phyloP scores from a whole-genome alignment of 2,888 invertebrate genomes.

The Heliconius ethilla region DNA sequence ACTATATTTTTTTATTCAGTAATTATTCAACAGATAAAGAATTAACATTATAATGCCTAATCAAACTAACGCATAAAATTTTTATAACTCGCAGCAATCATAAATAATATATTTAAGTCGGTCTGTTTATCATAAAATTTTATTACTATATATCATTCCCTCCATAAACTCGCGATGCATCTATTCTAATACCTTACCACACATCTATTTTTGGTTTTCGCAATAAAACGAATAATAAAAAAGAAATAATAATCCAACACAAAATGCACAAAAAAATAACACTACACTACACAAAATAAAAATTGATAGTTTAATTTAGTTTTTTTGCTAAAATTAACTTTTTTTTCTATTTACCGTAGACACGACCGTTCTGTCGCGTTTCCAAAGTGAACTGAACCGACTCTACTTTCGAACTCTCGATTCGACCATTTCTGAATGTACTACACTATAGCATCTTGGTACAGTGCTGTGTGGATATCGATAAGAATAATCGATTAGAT shows the following conservation, averaged over 20 bases:
- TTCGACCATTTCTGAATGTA: slow-evolving; percentile 62
- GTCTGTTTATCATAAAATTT: slow-evolving; percentile 26
- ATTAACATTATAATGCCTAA: slow-evolving; percentile 4
- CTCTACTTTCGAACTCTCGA: slow-evolving; percentile 61
- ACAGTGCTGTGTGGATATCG: slow-evolving; percentile 41
- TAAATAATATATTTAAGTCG: slow-evolving; percentile 43
- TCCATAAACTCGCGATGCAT: slow-evolving; percentile 50
- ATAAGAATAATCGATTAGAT: slow-evolving; percentile 30
- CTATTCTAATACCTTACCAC: slow-evolving; percentile 73
- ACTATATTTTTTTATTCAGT: neutral
- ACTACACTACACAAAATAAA: slow-evolving; percentile 43
- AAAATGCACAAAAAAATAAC: slow-evolving; percentile 39
- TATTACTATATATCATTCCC: slow-evolving; percentile 34
- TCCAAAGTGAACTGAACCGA: slow-evolving; percentile 65
- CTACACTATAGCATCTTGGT: slow-evolving; percentile 45
- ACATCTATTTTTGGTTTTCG: slow-evolving; percentile 69
- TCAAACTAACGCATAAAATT: slow-evolving; percentile 9
- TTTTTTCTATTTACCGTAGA: slow-evolving; percentile 22
- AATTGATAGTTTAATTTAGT: slow-evolving; percentile 25
- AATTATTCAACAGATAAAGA: neutral
- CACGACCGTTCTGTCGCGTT: slow-evolving; percentile 35
- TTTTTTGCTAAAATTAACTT: slow-evolving; percentile 14
- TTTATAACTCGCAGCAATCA: slow-evolving; percentile 19
- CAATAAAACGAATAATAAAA: slow-evolving; percentile 59
- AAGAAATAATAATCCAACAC: slow-evolving; percentile 38